Evolutionary conservation across 2,797 vertebrate genomes (phyloP).

Genomic region (Cyclura pinguis): DNA sequence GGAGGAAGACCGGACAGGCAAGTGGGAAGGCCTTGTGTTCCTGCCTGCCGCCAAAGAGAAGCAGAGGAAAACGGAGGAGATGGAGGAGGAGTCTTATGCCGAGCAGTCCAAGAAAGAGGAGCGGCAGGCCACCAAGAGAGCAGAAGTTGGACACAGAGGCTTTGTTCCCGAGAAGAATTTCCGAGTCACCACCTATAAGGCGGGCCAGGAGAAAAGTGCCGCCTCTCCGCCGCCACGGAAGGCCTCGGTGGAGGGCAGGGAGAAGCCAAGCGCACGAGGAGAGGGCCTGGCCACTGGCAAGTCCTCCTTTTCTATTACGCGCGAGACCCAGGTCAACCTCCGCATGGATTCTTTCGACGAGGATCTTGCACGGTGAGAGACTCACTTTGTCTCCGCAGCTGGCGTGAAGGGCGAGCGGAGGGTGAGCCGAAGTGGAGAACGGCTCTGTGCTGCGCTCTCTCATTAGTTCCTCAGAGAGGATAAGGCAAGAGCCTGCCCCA

Average conservation of each 20-base stretch:
- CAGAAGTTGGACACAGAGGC: constrained; percentile 83
- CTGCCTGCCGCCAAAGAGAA: constrained; percentile 87
- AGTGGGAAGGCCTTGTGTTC: constrained; percentile 89
- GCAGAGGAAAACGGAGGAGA: constrained; percentile 84
- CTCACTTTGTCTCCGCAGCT: not conserved
- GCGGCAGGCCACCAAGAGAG: constrained; percentile 85
- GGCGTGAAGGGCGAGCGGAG: not conserved
- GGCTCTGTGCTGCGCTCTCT: not conserved
- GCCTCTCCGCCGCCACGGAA: constrained; percentile 81
- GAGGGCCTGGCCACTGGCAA: constrained; percentile 82
- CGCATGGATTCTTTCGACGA: constrained; percentile 94
- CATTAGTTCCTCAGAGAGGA: not conserved
- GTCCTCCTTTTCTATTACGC: constrained; percentile 86
- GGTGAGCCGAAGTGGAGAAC: not conserved
- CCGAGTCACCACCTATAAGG: constrained; percentile 86
- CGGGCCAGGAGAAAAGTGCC: constrained; percentile 82
- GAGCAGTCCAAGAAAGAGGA: constrained; percentile 88
- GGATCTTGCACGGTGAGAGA: constrained; percentile 86
- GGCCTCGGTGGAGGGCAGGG: constrained; percentile 82
- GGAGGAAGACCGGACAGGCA: constrained; percentile 89
- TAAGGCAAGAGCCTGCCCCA: not conserved
- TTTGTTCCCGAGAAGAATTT: constrained; percentile 87
- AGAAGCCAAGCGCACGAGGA: constrained; percentile 84
- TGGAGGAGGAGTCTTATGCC: constrained; percentile 84
- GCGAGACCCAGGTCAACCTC: constrained; percentile 89